phyloP scores from a whole-genome alignment of 2,888 invertebrate genomes.

The Apotomis betuletana region DNA sequence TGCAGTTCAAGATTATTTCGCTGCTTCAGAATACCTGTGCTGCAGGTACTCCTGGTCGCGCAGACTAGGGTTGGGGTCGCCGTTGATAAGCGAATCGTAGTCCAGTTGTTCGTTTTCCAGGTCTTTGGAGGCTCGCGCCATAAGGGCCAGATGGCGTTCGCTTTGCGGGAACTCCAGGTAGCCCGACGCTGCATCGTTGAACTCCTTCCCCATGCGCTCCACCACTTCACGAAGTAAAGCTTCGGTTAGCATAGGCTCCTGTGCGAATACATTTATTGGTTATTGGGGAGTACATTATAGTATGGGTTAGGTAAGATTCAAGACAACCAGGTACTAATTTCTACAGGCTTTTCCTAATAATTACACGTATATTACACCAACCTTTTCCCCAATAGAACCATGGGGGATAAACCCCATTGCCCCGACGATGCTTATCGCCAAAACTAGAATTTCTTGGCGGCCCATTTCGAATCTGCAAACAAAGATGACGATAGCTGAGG shows the following conservation, averaged over 20 bases:
- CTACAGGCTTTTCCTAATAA: too few species aligned
- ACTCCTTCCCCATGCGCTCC: constrained; percentile 90
- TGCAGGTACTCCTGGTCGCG: constrained; percentile 94
- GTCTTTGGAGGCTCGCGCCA: constrained; percentile 83
- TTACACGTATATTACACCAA: constrained; percentile 48
- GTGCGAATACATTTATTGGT: constrained; percentile 43
- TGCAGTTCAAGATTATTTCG: not conserved
- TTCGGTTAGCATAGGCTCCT: constrained; percentile 87
- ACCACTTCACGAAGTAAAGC: constrained; percentile 89
- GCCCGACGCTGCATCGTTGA: constrained; percentile 85
- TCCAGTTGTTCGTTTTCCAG: constrained; percentile 86
- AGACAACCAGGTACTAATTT: too few species aligned
- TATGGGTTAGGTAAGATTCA: too few species aligned
- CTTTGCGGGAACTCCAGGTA: constrained; percentile 86
- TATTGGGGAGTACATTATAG: not conserved
- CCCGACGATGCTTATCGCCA: constrained; percentile 76
- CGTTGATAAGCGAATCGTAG: constrained; percentile 88
- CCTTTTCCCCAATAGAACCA: constrained; percentile 83
- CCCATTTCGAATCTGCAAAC: constrained; percentile 76
- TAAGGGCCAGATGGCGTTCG: constrained; percentile 73
- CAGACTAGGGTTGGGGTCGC: constrained; percentile 89
- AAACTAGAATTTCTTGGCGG: constrained; percentile 67
- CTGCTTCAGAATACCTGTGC: constrained; percentile 83
- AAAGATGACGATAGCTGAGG: constrained; percentile 42
- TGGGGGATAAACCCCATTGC: constrained; percentile 80